phyloP scores from a whole-genome alignment of 2,888 invertebrate species.

The Platynereis dumerilii region DNA sequence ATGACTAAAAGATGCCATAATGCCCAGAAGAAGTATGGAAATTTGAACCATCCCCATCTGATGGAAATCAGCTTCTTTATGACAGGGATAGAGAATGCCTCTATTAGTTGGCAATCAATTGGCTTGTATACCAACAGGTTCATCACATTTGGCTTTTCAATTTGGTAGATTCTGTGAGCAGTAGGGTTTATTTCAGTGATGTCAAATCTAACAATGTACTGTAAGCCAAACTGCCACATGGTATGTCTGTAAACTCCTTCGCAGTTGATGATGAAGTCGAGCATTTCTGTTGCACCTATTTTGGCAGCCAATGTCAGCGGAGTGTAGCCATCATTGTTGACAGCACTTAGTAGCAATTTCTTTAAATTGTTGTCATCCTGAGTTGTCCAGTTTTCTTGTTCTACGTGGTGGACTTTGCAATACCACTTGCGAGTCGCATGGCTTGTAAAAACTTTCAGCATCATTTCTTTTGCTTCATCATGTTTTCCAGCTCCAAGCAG shows the following conservation, averaged over 20 bases:
- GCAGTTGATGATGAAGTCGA: neutral
- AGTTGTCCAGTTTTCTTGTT: no score
- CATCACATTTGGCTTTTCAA: constrained; percentile 4
- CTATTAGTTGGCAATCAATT: neutral
- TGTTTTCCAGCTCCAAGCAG: no score
- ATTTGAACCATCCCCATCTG: constrained; percentile 3
- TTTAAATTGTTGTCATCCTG: neutral
- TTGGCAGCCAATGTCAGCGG: neutral
- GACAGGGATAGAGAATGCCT: neutral
- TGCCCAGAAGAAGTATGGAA: constrained; percentile 6
- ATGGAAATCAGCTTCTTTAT: neutral
- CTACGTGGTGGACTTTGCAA: no score
- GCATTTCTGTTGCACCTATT: neutral
- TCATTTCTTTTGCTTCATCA: no score
- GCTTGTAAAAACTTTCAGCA: no score
- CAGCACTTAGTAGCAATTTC: neutral
- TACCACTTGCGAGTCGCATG: no score
- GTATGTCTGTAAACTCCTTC: neutral
- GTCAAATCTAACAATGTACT: neutral
- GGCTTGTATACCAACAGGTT: neutral
- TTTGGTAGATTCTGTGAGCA: neutral
- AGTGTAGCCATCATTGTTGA: constrained; percentile 1
- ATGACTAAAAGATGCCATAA: constrained; percentile 4
- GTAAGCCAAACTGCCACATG: neutral
- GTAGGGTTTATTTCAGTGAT: neutral